A percentile compares a stretch with the other conserved stretches of the same genome.
Evolutionary conservation across 2,113 vertebrate species (phyloP).

Genomic region (Pleuronectes platessa): DNA sequence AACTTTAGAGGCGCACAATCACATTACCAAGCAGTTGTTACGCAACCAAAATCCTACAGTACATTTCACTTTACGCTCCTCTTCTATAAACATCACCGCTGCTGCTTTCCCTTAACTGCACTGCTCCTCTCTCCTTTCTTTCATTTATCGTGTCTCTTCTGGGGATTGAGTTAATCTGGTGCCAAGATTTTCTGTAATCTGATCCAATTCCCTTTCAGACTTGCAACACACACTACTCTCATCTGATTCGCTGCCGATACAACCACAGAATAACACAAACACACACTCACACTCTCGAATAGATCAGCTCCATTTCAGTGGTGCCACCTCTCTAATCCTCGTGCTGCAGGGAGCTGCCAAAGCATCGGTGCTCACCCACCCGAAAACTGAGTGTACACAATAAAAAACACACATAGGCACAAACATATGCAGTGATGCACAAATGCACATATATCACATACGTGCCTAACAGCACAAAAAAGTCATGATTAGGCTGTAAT

Average conservation of each 20-base stretch:
- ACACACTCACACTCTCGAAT: slow-evolving; percentile 37
- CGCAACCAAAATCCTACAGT: slow-evolving; percentile 26
- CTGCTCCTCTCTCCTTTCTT: slow-evolving; percentile 20
- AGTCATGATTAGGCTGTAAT: slow-evolving; percentile 30
- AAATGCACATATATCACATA: slow-evolving; percentile 21
- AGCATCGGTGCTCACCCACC: slow-evolving; percentile 49
- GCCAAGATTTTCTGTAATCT: slow-evolving; percentile 72
- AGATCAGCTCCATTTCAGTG: slow-evolving; percentile 67
- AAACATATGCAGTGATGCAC: background rate
- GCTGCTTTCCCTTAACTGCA: slow-evolving; percentile 18
- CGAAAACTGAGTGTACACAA: slow-evolving; percentile 27
- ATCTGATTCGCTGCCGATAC: slow-evolving; percentile 44
- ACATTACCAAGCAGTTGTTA: slow-evolving; percentile 29
- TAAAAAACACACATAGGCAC: background rate
- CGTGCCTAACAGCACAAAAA: slow-evolving; percentile 15
- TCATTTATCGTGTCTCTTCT: slow-evolving; percentile 44
- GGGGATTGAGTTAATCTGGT: slow-evolving; percentile 60
- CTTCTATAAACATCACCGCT: slow-evolving; percentile 19
- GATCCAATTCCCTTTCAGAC: slow-evolving; percentile 74
- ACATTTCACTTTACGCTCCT: slow-evolving; percentile 1
- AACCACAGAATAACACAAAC: slow-evolving; percentile 38
- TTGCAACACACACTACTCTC: slow-evolving; percentile 38
- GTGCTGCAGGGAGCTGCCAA: slow-evolving; percentile 62
- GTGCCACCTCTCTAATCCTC: slow-evolving; percentile 69
- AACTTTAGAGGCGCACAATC: slow-evolving; percentile 26